A percentile compares a stretch with the other conserved stretches of the same genome.
Evolutionary conservation across 2,888 invertebrate genomes (phyloP).

Genomic region (Terebella lapidaria): DNA sequence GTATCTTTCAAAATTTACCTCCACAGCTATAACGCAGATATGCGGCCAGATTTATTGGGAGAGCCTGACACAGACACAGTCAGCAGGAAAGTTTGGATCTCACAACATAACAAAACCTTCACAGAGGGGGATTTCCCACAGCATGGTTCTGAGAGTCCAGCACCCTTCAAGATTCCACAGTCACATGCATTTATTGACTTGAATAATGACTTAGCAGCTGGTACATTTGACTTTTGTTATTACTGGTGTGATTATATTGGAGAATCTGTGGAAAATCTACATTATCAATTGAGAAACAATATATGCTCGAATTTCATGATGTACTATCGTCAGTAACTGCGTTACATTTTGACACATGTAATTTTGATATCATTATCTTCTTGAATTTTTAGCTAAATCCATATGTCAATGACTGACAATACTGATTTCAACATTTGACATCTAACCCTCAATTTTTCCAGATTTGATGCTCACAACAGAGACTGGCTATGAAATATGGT

Average conservation of each 20-base stretch:
- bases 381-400: not conserved
- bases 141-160: not conserved
- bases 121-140: not conserved
- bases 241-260: no score
- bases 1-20: not conserved
- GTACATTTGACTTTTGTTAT: not conserved
- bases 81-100: conserved; percentile 1
- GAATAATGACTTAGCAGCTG: conserved; percentile 3
- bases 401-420: no score
- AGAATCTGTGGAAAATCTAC: no score
- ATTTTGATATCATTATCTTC: not conserved
- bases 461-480: conserved; percentile 11
- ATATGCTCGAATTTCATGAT: no score
- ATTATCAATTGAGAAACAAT: no score
- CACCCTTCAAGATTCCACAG: not conserved
- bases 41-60: conserved; percentile 15
- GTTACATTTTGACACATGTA: no score
- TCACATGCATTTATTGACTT: conserved; percentile 15
- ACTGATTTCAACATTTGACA: not conserved
- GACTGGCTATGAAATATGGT: conserved; percentile 10
- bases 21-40: conserved; percentile 15
- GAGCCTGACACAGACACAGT: conserved; percentile 1
- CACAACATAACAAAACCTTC: not conserved
- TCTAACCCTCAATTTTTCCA: not conserved
- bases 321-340: no score